Base-by-base conservation (phyloP, 2,888 invertebrate species). In the Ectobius pallidus region DNA sequence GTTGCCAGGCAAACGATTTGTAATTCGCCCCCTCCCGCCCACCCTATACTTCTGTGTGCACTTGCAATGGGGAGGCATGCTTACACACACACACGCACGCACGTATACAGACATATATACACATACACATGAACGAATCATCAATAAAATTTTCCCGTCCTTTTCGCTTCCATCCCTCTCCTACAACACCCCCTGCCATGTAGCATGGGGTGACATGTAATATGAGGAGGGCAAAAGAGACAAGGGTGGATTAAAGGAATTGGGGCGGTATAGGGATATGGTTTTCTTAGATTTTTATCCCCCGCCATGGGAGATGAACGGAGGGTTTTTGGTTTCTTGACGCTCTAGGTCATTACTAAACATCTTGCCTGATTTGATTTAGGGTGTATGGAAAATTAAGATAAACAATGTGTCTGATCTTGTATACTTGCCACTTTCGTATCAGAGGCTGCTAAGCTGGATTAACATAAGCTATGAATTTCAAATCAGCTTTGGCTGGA, bases 61-160 rank as follows among this genome's bases (percentile, higher is more conserved):
- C 44, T 65, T 65, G 65, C 65, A 65, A 11, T 16, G 16, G 42
- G 65, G 55, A 22, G 49, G 49, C 1, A 20, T 34, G 18, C 20
- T 18, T 34, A 34, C 62, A 62, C 58, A 58, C 30, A 30, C 25
- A 55, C 55, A 20, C 25, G 62, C 20, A 20, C 20, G 49, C 1
- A 20, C 32, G 18, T 25, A 34, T 34, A 34, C 62, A 62, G 25
- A 58, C 30, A 30, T 20, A 55, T 25, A 20, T 18, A 42, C 52
- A 32, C 49, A 69, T 34, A 52, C 61, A 69, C 69, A 69, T 49
- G 61, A 69, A 61, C 63, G 63, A 72, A 73, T 70, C 73, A 73
- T 73, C 73, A 73, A 73, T 70, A 73, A 70, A 73, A 70, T 27
- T 58, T 58, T 65, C 30, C 42, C 27, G 65, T 30, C 44, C 46